These are phyloP conservation scores for Eupithecia inturbata DNA, from an alignment of 2,888 invertebrate genomes.

Conservation along the genomic window DNA sequence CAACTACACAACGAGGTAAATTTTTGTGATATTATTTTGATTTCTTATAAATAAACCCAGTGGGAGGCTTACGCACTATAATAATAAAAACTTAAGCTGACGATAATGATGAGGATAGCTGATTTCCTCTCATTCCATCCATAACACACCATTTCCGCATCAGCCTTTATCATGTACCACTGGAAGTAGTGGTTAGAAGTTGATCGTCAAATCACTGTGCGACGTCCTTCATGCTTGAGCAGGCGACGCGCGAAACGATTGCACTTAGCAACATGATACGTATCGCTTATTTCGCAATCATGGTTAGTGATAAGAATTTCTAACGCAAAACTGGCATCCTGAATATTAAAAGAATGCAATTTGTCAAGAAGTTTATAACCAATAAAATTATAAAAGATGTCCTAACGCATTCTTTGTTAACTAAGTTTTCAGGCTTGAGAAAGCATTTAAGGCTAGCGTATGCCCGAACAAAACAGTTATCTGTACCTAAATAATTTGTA, in stretches of 20 bases:
- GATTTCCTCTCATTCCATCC: not conserved
- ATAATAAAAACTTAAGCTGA: too few species aligned
- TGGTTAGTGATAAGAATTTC: slow-evolving; percentile 7
- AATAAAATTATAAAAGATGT: not conserved
- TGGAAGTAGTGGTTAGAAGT: slow-evolving; percentile 64
- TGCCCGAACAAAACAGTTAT: too few species aligned
- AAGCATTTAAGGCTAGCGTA: too few species aligned
- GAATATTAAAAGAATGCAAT: not conserved
- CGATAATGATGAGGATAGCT: not conserved
- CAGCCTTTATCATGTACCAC: slow-evolving; percentile 45
- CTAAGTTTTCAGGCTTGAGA: not conserved
- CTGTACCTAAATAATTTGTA: too few species aligned
- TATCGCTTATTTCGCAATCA: slow-evolving; percentile 32
- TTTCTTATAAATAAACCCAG: too few species aligned
- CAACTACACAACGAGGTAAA: too few species aligned
- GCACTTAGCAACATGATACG: slow-evolving; percentile 54
- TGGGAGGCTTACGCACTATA: too few species aligned
- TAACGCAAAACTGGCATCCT: not conserved
- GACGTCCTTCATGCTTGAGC: slow-evolving; percentile 77
- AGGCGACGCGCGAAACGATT: slow-evolving; percentile 60
- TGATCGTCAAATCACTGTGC: slow-evolving; percentile 72
- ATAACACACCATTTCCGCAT: slow-evolving; percentile 28
- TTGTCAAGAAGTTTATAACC: not conserved
- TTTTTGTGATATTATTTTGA: too few species aligned
- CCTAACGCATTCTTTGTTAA: not conserved